Evolutionary conservation across 2,888 invertebrate species (phyloP).

Genomic region (Carabus problematicus): DNA sequence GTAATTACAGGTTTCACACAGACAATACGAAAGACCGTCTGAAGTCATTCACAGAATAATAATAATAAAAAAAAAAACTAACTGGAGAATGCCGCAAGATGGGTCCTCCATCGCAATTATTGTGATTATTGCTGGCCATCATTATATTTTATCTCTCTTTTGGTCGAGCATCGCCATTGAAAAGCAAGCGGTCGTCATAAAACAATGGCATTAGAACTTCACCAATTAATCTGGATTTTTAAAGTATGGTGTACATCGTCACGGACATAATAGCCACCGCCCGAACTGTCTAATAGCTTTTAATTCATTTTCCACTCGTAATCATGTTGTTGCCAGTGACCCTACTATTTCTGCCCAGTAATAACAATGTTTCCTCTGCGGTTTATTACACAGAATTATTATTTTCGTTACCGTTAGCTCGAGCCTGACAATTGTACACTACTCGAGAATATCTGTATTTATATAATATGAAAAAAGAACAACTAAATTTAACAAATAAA

Average conservation of each 20-base stretch:
- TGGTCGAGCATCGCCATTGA: conserved; percentile 15
- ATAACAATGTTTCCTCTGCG: conserved; percentile 44
- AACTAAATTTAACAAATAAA: neutral
- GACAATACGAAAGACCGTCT: conserved; percentile 45
- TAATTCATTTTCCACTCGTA: conserved; percentile 47
- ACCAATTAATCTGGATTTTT: conserved; percentile 41
- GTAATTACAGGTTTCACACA: conserved; percentile 39
- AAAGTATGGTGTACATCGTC: conserved; percentile 35
- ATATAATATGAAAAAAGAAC: conserved; percentile 11
- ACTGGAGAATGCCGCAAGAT: conserved; percentile 44
- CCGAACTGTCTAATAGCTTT: conserved; percentile 44
- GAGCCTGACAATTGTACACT: neutral
- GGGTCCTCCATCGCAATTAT: conserved; percentile 41
- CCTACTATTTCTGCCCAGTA: conserved; percentile 46
- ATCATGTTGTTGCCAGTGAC: conserved; percentile 46
- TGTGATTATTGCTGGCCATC: conserved; percentile 39
- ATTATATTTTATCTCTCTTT: conserved; percentile 34
- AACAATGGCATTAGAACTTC: conserved; percentile 48
- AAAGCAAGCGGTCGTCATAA: conserved; percentile 42
- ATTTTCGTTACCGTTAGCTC: conserved; percentile 15
- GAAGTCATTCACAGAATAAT: conserved; percentile 52
- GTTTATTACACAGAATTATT: conserved; percentile 35
- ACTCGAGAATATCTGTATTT: conserved; percentile 15
- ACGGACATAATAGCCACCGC: conserved; percentile 34
- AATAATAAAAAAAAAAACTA: no score